Conservation (phyloP, 92 coral and sea anemone genomes). For the Phenganax stokvisi region DNA sequence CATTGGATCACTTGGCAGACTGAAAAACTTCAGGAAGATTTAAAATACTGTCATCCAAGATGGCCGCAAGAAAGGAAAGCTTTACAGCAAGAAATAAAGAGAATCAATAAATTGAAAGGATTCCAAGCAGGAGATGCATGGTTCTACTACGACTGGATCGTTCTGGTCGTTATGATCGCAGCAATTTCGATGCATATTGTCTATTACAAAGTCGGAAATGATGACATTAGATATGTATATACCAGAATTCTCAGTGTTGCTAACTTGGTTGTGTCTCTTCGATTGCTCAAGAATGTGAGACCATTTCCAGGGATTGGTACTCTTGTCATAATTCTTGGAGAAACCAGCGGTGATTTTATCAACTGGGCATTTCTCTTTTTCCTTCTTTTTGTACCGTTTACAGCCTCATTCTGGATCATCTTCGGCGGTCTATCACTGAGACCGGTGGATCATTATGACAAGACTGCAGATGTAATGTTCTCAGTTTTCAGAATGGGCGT, state of each 20-base stretch:
- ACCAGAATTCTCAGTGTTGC: constrained; percentile 26
- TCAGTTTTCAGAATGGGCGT: constrained; percentile 34
- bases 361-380: constrained; percentile 37
- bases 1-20: constrained; percentile 39
- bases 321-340: constrained; percentile 35
- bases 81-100: constrained; percentile 16
- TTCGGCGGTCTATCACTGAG: constrained; percentile 24
- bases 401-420: constrained; percentile 38
- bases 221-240: constrained; percentile 15
- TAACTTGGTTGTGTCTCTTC: constrained; percentile 28
- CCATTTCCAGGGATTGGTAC: constrained; percentile 41
- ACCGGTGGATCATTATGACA: constrained; percentile 7
- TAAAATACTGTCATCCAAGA: constrained; percentile 33
- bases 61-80: constrained; percentile 34
- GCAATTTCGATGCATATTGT: constrained; percentile 26
- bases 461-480: constrained; percentile 3
- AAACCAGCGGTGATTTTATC: constrained; percentile 35
- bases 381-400: constrained; percentile 24
- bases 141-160: constrained; percentile 42
- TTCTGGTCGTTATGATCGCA: constrained; percentile 23
- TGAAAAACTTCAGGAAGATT: constrained; percentile 24
- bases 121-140: constrained; percentile 29
- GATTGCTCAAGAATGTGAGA: constrained; percentile 29
- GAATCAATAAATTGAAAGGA: constrained; percentile 22
- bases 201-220: constrained; percentile 8